Evolutionary conservation across 2,113 vertebrate genomes (phyloP).

Genomic region (Mirounga angustirostris): DNA sequence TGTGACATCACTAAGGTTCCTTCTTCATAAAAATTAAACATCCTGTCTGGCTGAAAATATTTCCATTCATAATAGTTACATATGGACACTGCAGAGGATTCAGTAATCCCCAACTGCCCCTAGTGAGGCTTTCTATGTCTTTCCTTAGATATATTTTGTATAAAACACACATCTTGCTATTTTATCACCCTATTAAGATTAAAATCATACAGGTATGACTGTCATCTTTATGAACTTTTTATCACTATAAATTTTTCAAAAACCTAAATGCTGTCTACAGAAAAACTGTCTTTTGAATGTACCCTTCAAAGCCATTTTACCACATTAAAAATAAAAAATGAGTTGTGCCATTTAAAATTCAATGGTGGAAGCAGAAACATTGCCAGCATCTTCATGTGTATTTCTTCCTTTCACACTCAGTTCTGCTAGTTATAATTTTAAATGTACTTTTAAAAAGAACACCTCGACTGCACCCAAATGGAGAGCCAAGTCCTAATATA

Average conservation of each 20-base stretch:
- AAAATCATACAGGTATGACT: slow-evolving; percentile 33
- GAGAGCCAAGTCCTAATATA: slow-evolving; percentile 45
- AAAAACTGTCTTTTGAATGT: slow-evolving; percentile 41
- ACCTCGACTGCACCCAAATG: neutral
- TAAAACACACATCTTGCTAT: slow-evolving; percentile 59
- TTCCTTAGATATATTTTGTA: slow-evolving; percentile 32
- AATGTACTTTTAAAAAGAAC: slow-evolving; percentile 52
- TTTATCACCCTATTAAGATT: slow-evolving; percentile 59
- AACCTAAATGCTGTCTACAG: slow-evolving; percentile 45
- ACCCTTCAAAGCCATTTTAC: slow-evolving; percentile 67
- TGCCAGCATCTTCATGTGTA: slow-evolving; percentile 49
- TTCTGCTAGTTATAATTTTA: slow-evolving; percentile 57
- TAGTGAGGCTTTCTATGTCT: slow-evolving; percentile 38
- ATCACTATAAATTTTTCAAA: slow-evolving; percentile 68
- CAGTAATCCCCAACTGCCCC: neutral
- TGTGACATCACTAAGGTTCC: slow-evolving; percentile 55
- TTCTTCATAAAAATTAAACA: slow-evolving; percentile 66
- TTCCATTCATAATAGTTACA: slow-evolving; percentile 42
- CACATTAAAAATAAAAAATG: slow-evolving; percentile 63
- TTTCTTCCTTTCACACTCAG: slow-evolving; percentile 27
- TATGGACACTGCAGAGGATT: neutral
- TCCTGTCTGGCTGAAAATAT: slow-evolving; percentile 49
- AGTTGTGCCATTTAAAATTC: slow-evolving; percentile 68
- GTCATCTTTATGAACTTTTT: slow-evolving; percentile 62
- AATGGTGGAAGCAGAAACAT: slow-evolving; percentile 22